phyloP scores from a whole-genome alignment of 2,113 vertebrate genomes.

The Alexandromys fortis region DNA sequence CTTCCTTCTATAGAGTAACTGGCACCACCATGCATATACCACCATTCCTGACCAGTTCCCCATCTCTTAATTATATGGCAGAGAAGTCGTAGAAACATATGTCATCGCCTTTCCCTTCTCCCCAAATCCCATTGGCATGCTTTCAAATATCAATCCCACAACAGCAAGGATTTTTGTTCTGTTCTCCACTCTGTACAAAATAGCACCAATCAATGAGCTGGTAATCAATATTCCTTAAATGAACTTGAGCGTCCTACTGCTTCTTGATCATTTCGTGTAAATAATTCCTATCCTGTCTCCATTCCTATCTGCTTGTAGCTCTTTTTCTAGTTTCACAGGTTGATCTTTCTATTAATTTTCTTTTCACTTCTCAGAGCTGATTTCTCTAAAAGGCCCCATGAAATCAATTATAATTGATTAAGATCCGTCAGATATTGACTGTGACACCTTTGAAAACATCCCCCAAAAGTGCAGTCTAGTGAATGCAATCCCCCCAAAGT shows the following conservation, averaged over 20 bases:
- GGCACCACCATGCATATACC: neutral
- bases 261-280: constrained; percentile 1
- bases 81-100: neutral
- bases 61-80: neutral
- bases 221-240: neutral
- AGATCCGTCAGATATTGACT: neutral
- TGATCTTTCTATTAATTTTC: constrained; percentile 18
- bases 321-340: neutral
- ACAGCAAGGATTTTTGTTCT: neutral
- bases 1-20: neutral
- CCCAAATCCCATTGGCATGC: neutral
- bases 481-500: constrained; percentile 1
- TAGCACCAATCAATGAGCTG: neutral
- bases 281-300: neutral
- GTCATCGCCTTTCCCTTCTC: neutral
- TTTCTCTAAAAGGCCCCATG: neutral
- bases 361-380: constrained; percentile 18
- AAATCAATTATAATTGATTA: constrained; percentile 9
- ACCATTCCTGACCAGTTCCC: neutral
- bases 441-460: neutral
- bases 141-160: constrained; percentile 18
- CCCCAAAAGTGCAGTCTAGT: neutral
- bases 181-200: neutral
- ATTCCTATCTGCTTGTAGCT: neutral
- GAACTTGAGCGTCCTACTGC: neutral